phyloP scores from a whole-genome alignment of 2,888 invertebrate species.

The Melitaea athalia region DNA sequence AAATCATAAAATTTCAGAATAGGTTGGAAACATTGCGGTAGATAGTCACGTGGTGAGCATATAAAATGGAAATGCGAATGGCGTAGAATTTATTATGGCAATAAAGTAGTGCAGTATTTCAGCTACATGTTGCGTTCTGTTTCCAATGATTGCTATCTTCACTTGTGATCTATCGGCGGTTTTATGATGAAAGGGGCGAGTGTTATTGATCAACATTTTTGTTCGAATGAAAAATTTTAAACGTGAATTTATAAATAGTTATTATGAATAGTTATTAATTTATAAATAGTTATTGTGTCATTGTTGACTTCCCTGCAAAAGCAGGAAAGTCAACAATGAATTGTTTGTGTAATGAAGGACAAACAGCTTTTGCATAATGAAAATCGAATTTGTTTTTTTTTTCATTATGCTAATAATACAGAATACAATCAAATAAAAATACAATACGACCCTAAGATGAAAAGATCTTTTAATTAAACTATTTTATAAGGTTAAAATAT shows the following conservation, averaged over 20 bases:
- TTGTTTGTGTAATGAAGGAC: too few relatives aligned
- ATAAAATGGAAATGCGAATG: constrained; percentile 35
- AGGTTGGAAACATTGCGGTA: constrained; percentile 30
- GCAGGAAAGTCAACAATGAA: too few relatives aligned
- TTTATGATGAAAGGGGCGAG: constrained; percentile 20
- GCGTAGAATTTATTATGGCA: constrained; percentile 35
- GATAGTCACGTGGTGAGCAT: constrained; percentile 36
- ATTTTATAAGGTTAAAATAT: not conserved
- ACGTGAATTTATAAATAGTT: not conserved
- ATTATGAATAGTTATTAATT: not conserved
- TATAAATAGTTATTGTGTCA: not conserved
- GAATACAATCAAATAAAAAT: too few relatives aligned
- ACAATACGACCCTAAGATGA: too few relatives aligned
- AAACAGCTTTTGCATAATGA: too few relatives aligned
- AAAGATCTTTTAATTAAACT: too few relatives aligned
- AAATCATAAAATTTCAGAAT: constrained; percentile 35
- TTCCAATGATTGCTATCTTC: constrained; percentile 31
- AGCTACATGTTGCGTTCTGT: constrained; percentile 27
- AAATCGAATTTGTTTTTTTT: too few relatives aligned
- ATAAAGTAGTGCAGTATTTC: constrained; percentile 40
- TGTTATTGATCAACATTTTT: constrained; percentile 23
- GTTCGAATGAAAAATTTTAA: not conserved
- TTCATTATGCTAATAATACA: too few relatives aligned
- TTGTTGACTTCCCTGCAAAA: too few relatives aligned
- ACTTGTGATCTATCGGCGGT: constrained; percentile 32